These are phyloP conservation scores for Anguilla megastoma DNA, from an alignment of 2,797 vertebrate species.

Conservation along the genomic window DNA sequence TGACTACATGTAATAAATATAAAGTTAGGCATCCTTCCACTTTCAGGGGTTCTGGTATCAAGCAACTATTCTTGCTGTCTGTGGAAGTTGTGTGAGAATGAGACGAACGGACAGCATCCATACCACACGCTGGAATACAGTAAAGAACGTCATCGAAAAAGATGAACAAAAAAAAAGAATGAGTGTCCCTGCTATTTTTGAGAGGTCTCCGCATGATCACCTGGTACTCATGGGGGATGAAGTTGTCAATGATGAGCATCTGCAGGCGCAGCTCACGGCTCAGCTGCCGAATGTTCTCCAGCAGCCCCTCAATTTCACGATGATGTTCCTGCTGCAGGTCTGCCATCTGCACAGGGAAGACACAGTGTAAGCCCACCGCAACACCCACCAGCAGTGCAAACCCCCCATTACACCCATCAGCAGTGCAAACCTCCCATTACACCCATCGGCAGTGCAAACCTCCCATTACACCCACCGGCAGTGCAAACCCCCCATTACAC, in stretches of 20 bases:
- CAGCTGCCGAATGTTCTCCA: slow-evolving; percentile 96
- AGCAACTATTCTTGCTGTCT: not conserved
- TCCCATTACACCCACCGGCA: not conserved
- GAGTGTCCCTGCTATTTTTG: not conserved
- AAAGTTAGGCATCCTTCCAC: not conserved
- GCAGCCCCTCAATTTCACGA: slow-evolving; percentile 91
- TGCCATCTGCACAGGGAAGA: slow-evolving; percentile 79
- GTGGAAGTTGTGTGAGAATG: not conserved
- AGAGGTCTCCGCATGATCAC: slow-evolving; percentile 49
- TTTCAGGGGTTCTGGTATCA: not conserved
- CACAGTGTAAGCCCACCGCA: not conserved
- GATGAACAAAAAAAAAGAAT: not conserved
- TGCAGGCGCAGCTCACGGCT: slow-evolving; percentile 94
- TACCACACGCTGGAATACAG: not conserved
- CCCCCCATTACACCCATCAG: too few relatives aligned
- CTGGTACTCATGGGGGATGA: slow-evolving; percentile 98
- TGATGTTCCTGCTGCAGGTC: slow-evolving; percentile 97
- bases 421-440: not conserved
- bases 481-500: not conserved
- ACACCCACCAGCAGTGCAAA: too few relatives aligned
- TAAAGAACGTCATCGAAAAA: not conserved
- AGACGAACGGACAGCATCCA: not conserved
- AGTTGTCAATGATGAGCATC: slow-evolving; percentile 98
- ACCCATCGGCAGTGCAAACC: too few relatives aligned
- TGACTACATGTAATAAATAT: not conserved